These are phyloP conservation scores for Lagorchestes hirsutus DNA, from an alignment of 2,797 vertebrate species.

Conservation along the genomic window DNA sequence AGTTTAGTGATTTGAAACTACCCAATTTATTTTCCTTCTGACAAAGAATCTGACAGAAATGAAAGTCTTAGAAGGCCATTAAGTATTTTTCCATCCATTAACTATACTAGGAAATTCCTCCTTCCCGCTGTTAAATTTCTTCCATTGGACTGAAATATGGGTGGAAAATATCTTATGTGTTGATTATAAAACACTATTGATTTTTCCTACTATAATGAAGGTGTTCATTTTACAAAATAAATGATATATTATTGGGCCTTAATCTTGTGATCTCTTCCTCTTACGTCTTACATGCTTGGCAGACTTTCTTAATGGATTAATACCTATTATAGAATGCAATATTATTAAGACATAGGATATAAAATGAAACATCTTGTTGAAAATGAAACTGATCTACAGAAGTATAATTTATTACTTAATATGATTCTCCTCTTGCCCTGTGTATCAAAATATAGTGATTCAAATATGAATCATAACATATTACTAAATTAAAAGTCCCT, in stretches of 20 bases:
- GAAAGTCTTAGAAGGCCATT: conserved; percentile 36
- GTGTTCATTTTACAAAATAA: not conserved
- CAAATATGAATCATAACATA: not conserved
- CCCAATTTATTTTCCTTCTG: conserved; percentile 39
- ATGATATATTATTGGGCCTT: not conserved
- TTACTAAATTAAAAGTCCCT: not conserved
- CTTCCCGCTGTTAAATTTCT: conserved; percentile 51
- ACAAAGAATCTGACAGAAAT: conserved; percentile 53
- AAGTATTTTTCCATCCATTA: conserved; percentile 57
- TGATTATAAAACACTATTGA: conserved; percentile 45
- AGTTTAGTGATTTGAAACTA: not conserved
- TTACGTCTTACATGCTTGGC: not conserved
- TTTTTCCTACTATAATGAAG: conserved; percentile 46
- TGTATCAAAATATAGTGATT: not conserved
- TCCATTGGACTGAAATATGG: conserved; percentile 29
- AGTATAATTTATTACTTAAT: not conserved
- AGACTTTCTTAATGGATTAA: conserved; percentile 21
- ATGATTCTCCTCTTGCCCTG: not conserved
- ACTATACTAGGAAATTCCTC: conserved; percentile 48
- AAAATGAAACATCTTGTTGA: not conserved
- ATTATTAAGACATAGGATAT: not conserved
- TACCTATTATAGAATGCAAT: not conserved
- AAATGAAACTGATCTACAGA: not conserved
- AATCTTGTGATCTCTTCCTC: not conserved
- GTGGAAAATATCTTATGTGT: conserved; percentile 1